A percentile compares a stretch with the other conserved stretches of the same genome.
These are phyloP conservation scores for Macroramphosus scolopax DNA, from an alignment of 2,797 vertebrate genomes.

Conservation along the genomic window DNA sequence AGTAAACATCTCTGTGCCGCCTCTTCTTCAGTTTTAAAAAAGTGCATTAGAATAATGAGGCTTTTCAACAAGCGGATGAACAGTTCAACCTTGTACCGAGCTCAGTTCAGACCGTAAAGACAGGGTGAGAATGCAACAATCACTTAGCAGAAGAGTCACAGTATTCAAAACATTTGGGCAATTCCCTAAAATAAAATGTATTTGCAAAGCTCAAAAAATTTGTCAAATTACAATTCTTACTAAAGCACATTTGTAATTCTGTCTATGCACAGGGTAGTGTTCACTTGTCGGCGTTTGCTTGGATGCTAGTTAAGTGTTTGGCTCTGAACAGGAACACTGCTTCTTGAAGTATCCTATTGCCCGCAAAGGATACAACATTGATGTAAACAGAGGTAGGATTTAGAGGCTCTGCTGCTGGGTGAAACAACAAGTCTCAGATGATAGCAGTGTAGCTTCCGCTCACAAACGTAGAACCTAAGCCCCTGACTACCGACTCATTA, in stretches of 20 bases:
- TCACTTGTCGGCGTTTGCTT: conserved; percentile 18
- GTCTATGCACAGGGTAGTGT: conserved; percentile 8
- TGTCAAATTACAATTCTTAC: conserved; percentile 11
- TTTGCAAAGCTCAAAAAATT: conserved; percentile 13
- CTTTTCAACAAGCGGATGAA: conserved; percentile 40
- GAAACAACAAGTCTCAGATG: conserved; percentile 15
- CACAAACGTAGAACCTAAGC: conserved; percentile 17
- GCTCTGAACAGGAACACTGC: conserved; percentile 16
- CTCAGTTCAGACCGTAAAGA: conserved; percentile 33
- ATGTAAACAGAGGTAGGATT: conserved; percentile 75
- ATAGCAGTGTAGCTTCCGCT: conserved; percentile 22
- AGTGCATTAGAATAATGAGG: conserved; percentile 75
- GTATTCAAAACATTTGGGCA: conserved; percentile 40
- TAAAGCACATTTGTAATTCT: conserved; percentile 8
- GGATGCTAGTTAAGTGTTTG: conserved; percentile 13
- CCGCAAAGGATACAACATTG: conserved; percentile 71
- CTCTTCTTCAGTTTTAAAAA: conserved; percentile 73
- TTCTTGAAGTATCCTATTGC: conserved; percentile 59
- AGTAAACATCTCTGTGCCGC: conserved; percentile 43
- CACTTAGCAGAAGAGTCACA: conserved; percentile 38
- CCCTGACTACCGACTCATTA: conserved; percentile 11
- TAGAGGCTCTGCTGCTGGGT: conserved; percentile 35
- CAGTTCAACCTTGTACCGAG: conserved; percentile 55
- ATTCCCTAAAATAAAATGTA: conserved; percentile 17
- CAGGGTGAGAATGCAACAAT: conserved; percentile 25